A percentile compares a stretch with the other conserved stretches of the same genome.
Conservation (phyloP, 2,113 vertebrate genomes). For the Megalops atlanticus region DNA sequence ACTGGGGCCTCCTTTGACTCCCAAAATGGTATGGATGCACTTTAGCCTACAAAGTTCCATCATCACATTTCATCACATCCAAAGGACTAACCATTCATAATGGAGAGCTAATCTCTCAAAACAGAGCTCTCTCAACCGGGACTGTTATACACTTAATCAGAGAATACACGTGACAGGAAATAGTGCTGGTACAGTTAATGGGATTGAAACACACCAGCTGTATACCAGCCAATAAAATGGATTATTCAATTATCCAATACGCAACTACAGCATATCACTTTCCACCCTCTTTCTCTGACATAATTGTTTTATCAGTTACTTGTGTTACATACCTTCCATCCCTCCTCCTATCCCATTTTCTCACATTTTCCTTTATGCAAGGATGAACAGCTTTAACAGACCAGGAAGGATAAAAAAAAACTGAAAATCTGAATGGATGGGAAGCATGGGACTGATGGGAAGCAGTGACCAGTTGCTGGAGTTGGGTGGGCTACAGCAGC, state of each 20-base stretch:
- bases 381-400: neutral
- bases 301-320: too few species aligned
- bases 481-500: neutral
- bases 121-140: neutral
- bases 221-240: neutral
- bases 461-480: neutral
- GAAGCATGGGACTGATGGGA: neutral
- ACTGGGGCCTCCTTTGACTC: neutral
- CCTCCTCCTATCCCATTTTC: neutral
- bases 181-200: neutral
- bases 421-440: neutral
- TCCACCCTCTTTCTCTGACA: neutral
- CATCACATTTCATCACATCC: neutral
- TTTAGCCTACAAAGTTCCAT: neutral
- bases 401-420: too few species aligned
- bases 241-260: neutral
- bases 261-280: neutral
- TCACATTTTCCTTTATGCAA: neutral
- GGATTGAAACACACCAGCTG: neutral
- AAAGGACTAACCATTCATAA: neutral
- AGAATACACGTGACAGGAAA: neutral
- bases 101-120: neutral
- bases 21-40: neutral
- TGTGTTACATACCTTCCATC: too few species aligned
- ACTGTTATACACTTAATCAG: neutral